phyloP scores from a whole-genome alignment of 2,797 vertebrate genomes.

The Pangasius krempfi region DNA sequence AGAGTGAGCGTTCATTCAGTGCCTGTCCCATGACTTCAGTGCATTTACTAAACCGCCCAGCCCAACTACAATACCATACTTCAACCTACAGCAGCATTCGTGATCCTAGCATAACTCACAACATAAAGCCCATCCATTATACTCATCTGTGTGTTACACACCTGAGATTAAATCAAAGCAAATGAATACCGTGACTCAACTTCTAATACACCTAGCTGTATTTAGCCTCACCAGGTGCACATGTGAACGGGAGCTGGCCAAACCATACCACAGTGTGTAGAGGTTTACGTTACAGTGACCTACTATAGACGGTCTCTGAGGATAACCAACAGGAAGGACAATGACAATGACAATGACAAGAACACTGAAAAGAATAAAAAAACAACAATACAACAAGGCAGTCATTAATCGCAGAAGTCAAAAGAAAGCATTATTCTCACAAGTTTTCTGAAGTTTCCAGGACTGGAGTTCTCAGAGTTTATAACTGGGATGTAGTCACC shows the following conservation, averaged over 20 bases:
- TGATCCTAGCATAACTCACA: constrained; percentile 20
- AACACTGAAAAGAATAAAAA: constrained; percentile 22
- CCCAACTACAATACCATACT: constrained; percentile 33
- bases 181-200: not conserved
- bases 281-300: constrained; percentile 37
- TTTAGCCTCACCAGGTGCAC: constrained; percentile 43
- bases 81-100: constrained; percentile 32
- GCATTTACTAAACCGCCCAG: constrained; percentile 24
- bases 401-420: constrained; percentile 6
- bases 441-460: constrained; percentile 75
- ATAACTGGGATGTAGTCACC: constrained; percentile 66
- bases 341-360: constrained; percentile 29
- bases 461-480: constrained; percentile 72
- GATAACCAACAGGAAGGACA: constrained; percentile 49
- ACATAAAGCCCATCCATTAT: constrained; percentile 10
- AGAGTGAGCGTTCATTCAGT: constrained; percentile 29
- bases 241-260: constrained; percentile 30
- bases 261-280: constrained; percentile 12
- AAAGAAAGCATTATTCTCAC: constrained; percentile 63
- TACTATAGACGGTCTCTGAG: constrained; percentile 34
- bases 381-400: not conserved
- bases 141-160: not conserved
- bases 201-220: constrained; percentile 24
- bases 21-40: constrained; percentile 50
- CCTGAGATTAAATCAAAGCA: constrained; percentile 15